These are phyloP conservation scores for Mungos mungo DNA, from an alignment of 2,113 vertebrate species.

Conservation along the genomic window DNA sequence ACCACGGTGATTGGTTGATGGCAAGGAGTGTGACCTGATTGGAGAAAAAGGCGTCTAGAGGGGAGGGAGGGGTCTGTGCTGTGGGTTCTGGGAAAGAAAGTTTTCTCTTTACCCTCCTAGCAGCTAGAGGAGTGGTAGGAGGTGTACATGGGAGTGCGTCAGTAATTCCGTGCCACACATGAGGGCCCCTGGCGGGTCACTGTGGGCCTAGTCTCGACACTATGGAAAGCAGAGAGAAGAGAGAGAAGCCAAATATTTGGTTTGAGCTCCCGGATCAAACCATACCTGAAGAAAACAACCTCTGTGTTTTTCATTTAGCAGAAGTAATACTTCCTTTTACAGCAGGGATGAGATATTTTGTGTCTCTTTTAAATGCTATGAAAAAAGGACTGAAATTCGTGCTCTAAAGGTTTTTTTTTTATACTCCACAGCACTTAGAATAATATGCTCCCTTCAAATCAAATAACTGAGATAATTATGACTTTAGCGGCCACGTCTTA, in stretches of 20 bases:
- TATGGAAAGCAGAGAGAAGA: not conserved
- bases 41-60: not conserved
- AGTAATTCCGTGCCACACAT: not conserved
- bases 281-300: not conserved
- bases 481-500: not conserved
- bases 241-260: not conserved
- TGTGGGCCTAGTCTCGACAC: not conserved
- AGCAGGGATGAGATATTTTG: not conserved
- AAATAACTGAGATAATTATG: constrained; percentile 17
- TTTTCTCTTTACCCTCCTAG: not conserved
- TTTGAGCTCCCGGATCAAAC: constrained; percentile 22
- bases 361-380: not conserved
- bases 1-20: not conserved
- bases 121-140: not conserved
- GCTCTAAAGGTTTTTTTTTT: not conserved
- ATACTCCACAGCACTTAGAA: not conserved
- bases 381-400: not conserved
- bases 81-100: not conserved
- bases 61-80: not conserved
- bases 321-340: not conserved
- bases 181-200: not conserved
- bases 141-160: not conserved
- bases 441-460: not conserved
- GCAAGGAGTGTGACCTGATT: not conserved
- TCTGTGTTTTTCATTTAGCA: not conserved